Percentiles rank a stretch among this genome's conserved stretches.
Evolutionary conservation across 2,113 vertebrate genomes (phyloP).

Genomic region (Panthera uncia): DNA sequence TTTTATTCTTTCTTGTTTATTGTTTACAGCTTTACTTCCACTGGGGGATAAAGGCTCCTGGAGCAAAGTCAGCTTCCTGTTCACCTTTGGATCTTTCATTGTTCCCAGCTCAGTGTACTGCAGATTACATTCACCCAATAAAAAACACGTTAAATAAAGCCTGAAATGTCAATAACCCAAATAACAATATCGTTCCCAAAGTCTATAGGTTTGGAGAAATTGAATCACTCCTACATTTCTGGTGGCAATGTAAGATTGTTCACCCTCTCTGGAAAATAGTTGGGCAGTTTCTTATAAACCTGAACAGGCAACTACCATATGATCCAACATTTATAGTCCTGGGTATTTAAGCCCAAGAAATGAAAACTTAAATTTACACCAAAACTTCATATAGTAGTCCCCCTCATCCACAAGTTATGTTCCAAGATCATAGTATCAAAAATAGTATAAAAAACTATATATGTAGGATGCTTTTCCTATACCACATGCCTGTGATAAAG

Average conservation of each 20-base stretch:
- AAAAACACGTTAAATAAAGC: not conserved
- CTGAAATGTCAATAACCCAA: constrained; percentile 14
- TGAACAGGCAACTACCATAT: not conserved
- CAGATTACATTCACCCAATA: not conserved
- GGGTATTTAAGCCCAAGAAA: not conserved
- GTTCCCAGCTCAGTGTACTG: not conserved
- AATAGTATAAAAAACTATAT: not conserved
- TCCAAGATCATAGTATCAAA: not conserved
- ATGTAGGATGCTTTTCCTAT: not conserved
- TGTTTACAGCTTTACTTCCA: not conserved
- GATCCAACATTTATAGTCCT: not conserved
- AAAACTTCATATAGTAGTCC: not conserved
- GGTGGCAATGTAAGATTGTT: not conserved
- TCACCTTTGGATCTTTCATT: not conserved
- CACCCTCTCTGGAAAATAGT: not conserved
- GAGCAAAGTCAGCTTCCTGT: not conserved
- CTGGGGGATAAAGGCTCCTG: not conserved
- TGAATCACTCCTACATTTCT: not conserved
- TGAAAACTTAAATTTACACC: not conserved
- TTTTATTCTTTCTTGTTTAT: not conserved
- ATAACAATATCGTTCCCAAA: not conserved
- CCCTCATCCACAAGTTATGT: not conserved
- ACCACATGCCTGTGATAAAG: not conserved
- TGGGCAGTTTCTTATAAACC: not conserved
- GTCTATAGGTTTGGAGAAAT: not conserved